phyloP scores from a whole-genome alignment of 2,113 vertebrate genomes.

The Xyliphius kryptos region DNA sequence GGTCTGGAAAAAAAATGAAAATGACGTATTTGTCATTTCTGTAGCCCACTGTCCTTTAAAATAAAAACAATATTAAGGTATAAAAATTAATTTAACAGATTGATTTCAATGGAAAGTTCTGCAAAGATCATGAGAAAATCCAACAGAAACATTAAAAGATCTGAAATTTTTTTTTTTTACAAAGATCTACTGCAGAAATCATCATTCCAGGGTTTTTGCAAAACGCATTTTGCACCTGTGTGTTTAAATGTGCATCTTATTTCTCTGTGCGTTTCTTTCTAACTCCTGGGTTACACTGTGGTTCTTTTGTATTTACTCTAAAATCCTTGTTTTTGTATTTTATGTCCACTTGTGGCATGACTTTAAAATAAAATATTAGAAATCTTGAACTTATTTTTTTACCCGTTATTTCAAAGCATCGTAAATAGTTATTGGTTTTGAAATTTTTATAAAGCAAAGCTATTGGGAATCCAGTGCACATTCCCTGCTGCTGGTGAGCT shows the following conservation, averaged over 20 bases:
- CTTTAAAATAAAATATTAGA: constrained; percentile 71
- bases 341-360: constrained; percentile 78
- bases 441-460: no score
- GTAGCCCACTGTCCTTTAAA: no score
- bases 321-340: constrained; percentile 65
- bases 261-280: constrained; percentile 41
- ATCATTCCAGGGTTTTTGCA: neutral
- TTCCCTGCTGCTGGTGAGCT: neutral
- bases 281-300: constrained; percentile 67
- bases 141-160: no score
- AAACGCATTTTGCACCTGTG: constrained; percentile 24
- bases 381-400: constrained; percentile 13
- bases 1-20: no score
- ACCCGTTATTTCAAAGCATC: neutral
- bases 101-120: no score
- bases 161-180: no score
- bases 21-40: no score
- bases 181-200: neutral
- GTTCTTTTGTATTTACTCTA: constrained; percentile 64
- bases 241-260: constrained; percentile 46
- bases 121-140: no score
- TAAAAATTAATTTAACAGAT: no score
- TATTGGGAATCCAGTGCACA: no score
- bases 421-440: neutral
- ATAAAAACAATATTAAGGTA: no score